Percentiles rank a stretch among this genome's conserved stretches.
Conservation (phyloP, 2,888 invertebrate genomes). For the Dryobota labecula region DNA sequence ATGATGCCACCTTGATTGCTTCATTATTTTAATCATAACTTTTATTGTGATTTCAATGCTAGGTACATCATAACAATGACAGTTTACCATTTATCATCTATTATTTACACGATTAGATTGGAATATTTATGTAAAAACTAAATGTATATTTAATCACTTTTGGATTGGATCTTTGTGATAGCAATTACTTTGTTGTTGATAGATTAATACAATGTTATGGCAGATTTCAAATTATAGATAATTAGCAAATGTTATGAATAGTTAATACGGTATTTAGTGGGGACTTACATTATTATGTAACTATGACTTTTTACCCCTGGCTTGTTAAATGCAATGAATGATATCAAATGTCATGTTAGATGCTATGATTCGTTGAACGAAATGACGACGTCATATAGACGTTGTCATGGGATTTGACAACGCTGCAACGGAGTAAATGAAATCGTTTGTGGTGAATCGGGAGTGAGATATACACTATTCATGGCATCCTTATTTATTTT, state of each 20-base stretch:
- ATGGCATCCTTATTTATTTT: neutral
- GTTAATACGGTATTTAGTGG: neutral
- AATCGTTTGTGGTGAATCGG: neutral
- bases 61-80: conserved; percentile 27
- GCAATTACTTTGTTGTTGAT: conserved; percentile 25
- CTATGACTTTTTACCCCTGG: neutral
- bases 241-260: conserved; percentile 10
- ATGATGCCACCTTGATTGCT: conserved; percentile 43
- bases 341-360: conserved; percentile 19
- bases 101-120: conserved; percentile 17
- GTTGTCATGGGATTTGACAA: conserved; percentile 14
- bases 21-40: conserved; percentile 34
- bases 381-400: conserved; percentile 8
- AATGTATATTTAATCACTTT: conserved; percentile 42
- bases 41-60: conserved; percentile 42
- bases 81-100: conserved; percentile 42
- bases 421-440: neutral
- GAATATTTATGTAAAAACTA: conserved; percentile 25
- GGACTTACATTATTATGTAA: conserved; percentile 23
- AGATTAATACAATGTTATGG: conserved; percentile 13
- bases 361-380: conserved; percentile 3
- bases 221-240: conserved; percentile 37
- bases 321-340: conserved; percentile 3
- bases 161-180: conserved; percentile 19
- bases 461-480: neutral